A percentile compares a stretch with the other conserved stretches of the same genome.
These are phyloP conservation scores for Drosophila fuyamai DNA, from an alignment of 1,140 invertebrate species.

Conservation along the genomic window DNA sequence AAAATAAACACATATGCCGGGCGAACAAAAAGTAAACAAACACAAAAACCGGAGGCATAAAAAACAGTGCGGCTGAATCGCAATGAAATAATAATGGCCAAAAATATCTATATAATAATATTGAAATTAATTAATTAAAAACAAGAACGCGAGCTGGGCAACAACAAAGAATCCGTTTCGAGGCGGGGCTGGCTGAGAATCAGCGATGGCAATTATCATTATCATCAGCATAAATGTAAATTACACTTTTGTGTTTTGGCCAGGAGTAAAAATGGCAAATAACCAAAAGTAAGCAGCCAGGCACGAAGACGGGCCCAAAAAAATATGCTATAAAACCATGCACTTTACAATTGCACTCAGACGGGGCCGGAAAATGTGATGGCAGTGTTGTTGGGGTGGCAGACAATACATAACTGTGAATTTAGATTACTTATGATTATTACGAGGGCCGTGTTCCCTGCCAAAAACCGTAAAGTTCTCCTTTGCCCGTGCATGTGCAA, in stretches of 20 bases:
- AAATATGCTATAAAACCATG: slow-evolving; percentile 46
- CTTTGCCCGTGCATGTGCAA: slow-evolving; percentile 42
- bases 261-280: slow-evolving; percentile 22
- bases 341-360: slow-evolving; percentile 54
- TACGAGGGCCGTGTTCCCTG: slow-evolving; percentile 49
- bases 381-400: slow-evolving; percentile 1
- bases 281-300: slow-evolving; percentile 19
- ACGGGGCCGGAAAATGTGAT: neutral
- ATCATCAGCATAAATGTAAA: slow-evolving; percentile 62
- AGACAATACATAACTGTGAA: slow-evolving; percentile 52
- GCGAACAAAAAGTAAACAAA: slow-evolving; percentile 7
- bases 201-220: slow-evolving; percentile 41
- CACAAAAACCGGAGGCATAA: slow-evolving; percentile 12
- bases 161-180: slow-evolving; percentile 15
- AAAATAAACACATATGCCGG: slow-evolving; percentile 37
- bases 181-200: slow-evolving; percentile 8
- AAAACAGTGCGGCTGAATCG: slow-evolving; percentile 12
- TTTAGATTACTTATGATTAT: slow-evolving; percentile 77
- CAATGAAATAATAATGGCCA: slow-evolving; percentile 37
- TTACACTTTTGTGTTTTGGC: slow-evolving; percentile 42
- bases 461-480: slow-evolving; percentile 46
- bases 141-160: slow-evolving; percentile 9
- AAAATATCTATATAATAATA: slow-evolving; percentile 45
- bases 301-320: slow-evolving; percentile 36
- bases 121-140: slow-evolving; percentile 48